Percentiles rank a stretch among this genome's conserved stretches.
These are phyloP conservation scores for Drepana falcataria DNA, from an alignment of 2,888 invertebrate species.

Conservation along the genomic window DNA sequence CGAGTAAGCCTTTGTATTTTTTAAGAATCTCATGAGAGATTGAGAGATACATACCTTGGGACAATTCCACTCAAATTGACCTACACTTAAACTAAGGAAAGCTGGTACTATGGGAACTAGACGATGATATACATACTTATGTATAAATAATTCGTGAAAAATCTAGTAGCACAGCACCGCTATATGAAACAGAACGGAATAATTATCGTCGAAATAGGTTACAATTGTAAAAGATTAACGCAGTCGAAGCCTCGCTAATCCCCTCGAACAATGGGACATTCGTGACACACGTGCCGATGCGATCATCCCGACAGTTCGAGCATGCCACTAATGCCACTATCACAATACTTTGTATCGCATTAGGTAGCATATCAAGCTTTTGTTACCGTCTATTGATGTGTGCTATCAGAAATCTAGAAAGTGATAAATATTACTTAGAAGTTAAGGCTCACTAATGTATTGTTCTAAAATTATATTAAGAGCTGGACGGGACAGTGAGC, in stretches of 20 bases:
- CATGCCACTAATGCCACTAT: constrained; percentile 8
- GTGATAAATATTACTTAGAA: not conserved
- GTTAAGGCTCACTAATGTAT: not conserved
- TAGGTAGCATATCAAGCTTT: constrained; percentile 6
- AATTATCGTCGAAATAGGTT: constrained; percentile 7
- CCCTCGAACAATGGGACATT: constrained; percentile 2
- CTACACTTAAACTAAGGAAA: too few species aligned
- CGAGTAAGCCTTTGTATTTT: too few species aligned
- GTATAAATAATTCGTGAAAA: too few species aligned
- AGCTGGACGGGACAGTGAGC: too few species aligned
- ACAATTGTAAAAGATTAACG: constrained; percentile 19
- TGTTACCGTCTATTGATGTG: not conserved
- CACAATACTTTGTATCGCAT: constrained; percentile 17
- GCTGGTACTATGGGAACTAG: too few species aligned
- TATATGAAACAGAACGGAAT: constrained; percentile 7
- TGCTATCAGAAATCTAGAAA: not conserved
- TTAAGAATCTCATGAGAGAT: too few species aligned
- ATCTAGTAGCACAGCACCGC: not conserved
- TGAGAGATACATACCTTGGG: too few species aligned
- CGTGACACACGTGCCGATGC: constrained; percentile 9
- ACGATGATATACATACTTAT: too few species aligned
- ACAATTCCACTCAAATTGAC: too few species aligned
- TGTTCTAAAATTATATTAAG: too few species aligned
- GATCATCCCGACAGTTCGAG: constrained; percentile 9
- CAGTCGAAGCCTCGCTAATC: constrained; percentile 23